phyloP scores from a whole-genome alignment of 2,888 invertebrate genomes.

The Agrochola lota region DNA sequence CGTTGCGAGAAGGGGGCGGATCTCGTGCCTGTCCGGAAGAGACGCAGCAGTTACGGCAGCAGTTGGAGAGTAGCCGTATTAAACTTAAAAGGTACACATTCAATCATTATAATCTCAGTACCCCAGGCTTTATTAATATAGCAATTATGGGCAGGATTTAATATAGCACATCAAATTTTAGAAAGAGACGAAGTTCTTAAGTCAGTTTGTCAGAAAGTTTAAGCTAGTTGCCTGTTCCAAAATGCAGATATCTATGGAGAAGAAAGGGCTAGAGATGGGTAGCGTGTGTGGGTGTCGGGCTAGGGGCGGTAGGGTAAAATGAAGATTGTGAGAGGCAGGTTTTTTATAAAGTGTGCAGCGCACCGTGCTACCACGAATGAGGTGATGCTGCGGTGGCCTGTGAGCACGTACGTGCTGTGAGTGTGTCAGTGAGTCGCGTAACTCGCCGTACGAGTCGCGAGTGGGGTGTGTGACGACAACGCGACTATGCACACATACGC shows the following conservation, averaged over 20 bases:
- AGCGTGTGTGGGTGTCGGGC: too few species aligned
- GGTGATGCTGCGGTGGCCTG: too few species aligned
- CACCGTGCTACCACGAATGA: too few species aligned
- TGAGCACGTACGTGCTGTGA: too few species aligned
- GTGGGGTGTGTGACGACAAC: too few species aligned
- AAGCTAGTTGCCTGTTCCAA: neutral
- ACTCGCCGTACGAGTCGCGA: too few species aligned
- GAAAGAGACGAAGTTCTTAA: neutral
- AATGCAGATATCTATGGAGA: neutral
- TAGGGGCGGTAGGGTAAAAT: too few species aligned
- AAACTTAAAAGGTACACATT: slow-evolving; percentile 88
- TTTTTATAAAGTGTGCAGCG: too few species aligned
- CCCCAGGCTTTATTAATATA: neutral
- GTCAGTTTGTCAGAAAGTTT: neutral
- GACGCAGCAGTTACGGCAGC: slow-evolving; percentile 89
- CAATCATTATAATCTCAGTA: neutral
- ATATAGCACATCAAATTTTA: neutral
- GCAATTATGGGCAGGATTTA: neutral
- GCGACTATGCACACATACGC: too few species aligned
- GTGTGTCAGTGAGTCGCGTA: too few species aligned
- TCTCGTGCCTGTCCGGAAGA: slow-evolving; percentile 83
- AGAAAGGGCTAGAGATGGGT: too few species aligned
- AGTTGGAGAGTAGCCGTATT: slow-evolving; percentile 92
- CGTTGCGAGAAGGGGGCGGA: slow-evolving; percentile 82
- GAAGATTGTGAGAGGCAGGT: too few species aligned